Evolutionary conservation across 2,113 vertebrate genomes (phyloP), one percentile per base, ranked within the genome.

Genomic region (Callopanchax toddi): DNA sequence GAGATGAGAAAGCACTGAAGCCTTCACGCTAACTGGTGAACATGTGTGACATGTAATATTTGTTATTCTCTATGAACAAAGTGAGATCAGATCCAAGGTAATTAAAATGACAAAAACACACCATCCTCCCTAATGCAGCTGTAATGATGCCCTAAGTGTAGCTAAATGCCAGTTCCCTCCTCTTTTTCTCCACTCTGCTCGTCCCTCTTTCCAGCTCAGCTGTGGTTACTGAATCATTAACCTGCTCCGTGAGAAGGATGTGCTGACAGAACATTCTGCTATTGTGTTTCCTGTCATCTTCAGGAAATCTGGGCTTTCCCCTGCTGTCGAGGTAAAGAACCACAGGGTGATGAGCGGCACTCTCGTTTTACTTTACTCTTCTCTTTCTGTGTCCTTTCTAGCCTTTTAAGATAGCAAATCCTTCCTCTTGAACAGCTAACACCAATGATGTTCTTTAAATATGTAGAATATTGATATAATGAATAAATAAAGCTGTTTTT

Each of bases 51-150:
- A 80, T 75, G 83, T 65, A 73, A 61, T 74, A 86, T 81, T 85
- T 83, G 84, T 89, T 82, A 74, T 78, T 83, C 76, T 79, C 83
- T 79, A 83, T 88, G 85, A 89, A 68, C 61, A 22, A 75, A 77
- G 86, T 81, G 76, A 74, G 81, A 84, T 83, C 82, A 81, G 82
- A 87, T 86, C 86, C 86, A 85, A 79, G 76, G 82, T 76, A 79
- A 91, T 91, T 91, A 89, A 89, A 88, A 89, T 83, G 75, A 89
- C 86, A 91, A 89, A 90, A 88, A 84, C 82, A 81, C 67, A 73
- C 80, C 77, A 83, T 88, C 81, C 67, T 72, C 87, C 69, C 74
- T 88, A 84, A 86, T 74, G 71, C 63, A 16, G 60, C 82, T 39
- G 67, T 81, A 84, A 89, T 88, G 80, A 85, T 16, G 69, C 74